phyloP scores from a whole-genome alignment of 2,888 invertebrate genomes.

The Gastracanthus pulcherrimus region DNA sequence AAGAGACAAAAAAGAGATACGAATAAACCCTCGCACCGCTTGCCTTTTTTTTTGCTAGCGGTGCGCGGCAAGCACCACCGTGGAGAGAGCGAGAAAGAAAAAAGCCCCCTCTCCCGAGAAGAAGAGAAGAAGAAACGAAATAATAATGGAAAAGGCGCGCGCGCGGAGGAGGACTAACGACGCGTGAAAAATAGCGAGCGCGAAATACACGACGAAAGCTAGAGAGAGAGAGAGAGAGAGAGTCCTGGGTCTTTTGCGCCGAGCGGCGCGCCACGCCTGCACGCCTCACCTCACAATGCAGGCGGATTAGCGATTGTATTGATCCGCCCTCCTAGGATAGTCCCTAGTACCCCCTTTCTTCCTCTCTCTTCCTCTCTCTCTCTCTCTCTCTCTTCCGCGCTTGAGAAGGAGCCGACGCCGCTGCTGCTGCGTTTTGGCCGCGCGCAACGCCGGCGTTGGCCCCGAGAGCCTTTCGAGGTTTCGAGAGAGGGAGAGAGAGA shows the following conservation, averaged over 20 bases:
- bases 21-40: no score
- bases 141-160: slow-evolving; percentile 58
- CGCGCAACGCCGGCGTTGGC: slow-evolving; percentile 31
- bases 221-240: slow-evolving; percentile 54
- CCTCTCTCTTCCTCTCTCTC: slow-evolving; percentile 47
- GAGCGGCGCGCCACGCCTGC: slow-evolving; percentile 72
- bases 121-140: slow-evolving; percentile 9
- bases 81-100: background rate
- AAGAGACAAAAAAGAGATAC: no score
- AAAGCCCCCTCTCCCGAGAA: background rate
- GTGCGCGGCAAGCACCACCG: no score
- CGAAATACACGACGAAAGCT: slow-evolving; percentile 39
- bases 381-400: slow-evolving; percentile 57
- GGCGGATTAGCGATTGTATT: slow-evolving; percentile 78
- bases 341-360: slow-evolving; percentile 67
- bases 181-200: slow-evolving; percentile 59
- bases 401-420: slow-evolving; percentile 57
- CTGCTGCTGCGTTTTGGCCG: slow-evolving; percentile 61
- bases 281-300: slow-evolving; percentile 77
- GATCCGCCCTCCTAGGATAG: slow-evolving; percentile 76
- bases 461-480: slow-evolving; percentile 62
- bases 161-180: slow-evolving; percentile 59
- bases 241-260: slow-evolving; percentile 72
- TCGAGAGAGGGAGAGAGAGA: slow-evolving; percentile 32
- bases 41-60: no score